phyloP scores from a whole-genome alignment of 1,140 invertebrate genomes.

The Cotesia chilonis region DNA sequence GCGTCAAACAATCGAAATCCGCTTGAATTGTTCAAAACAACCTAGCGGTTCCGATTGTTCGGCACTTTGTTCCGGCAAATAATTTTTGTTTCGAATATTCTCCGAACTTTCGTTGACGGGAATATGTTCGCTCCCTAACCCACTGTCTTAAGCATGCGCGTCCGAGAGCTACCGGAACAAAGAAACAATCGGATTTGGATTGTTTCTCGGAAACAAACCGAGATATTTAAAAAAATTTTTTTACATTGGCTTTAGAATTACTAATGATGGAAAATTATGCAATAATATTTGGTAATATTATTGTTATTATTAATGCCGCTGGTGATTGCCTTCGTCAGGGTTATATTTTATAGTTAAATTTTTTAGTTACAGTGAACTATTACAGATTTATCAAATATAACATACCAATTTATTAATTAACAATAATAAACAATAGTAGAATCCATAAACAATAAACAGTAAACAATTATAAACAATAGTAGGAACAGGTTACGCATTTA shows the following conservation, averaged over 20 bases:
- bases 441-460: constrained; percentile 60
- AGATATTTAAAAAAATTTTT: too few relatives aligned
- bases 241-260: neutral
- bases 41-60: neutral
- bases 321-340: constrained; percentile 65
- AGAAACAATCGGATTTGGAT: constrained; percentile 12
- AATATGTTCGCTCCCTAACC: constrained; percentile 57
- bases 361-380: constrained; percentile 65
- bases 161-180: constrained; percentile 49
- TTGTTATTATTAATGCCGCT: constrained; percentile 45
- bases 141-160: constrained; percentile 55
- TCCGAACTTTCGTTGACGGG: constrained; percentile 55
- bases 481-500: constrained; percentile 57
- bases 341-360: constrained; percentile 40
- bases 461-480: neutral
- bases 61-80: constrained; percentile 42
- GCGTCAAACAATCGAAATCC: constrained; percentile 47
- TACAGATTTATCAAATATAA: constrained; percentile 60
- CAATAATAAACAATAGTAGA: constrained; percentile 56
- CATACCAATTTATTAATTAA: constrained; percentile 25
- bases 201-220: neutral
- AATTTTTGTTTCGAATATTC: constrained; percentile 64
- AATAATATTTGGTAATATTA: neutral
- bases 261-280: too few relatives aligned
- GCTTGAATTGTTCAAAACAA: neutral